A percentile compares a stretch with the other conserved stretches of the same genome.
These are phyloP conservation scores for Xestia ashworthii DNA, from an alignment of 2,888 invertebrate genomes.

Conservation along the genomic window DNA sequence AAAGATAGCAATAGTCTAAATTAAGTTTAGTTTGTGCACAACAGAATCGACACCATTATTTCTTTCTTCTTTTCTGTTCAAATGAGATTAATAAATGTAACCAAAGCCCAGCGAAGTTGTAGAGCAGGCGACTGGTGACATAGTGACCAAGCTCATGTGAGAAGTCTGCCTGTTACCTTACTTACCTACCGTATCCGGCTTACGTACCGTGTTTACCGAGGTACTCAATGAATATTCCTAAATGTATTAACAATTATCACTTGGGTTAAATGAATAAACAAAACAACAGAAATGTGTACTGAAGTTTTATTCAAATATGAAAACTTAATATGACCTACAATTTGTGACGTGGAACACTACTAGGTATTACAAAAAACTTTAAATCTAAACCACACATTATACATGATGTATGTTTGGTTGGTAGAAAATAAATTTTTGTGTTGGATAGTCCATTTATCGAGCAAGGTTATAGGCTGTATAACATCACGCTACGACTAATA, in stretches of 20 bases:
- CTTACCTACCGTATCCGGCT: too few species aligned
- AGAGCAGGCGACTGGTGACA: background rate
- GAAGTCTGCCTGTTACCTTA: too few species aligned
- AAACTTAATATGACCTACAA: background rate
- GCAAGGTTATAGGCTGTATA: too few species aligned
- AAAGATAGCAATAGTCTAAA: too few species aligned
- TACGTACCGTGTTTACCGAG: background rate
- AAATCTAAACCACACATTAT: background rate
- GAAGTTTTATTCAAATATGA: slow-evolving; percentile 5
- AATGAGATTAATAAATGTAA: background rate
- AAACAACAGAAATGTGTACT: slow-evolving; percentile 13
- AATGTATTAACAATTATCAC: background rate
- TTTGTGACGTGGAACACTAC: background rate
- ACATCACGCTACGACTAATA: too few species aligned
- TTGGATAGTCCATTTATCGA: too few species aligned
- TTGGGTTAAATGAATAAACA: background rate
- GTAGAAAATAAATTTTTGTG: too few species aligned
- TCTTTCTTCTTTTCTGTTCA: too few species aligned
- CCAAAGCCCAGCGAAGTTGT: background rate
- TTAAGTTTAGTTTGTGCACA: too few species aligned
- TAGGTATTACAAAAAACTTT: background rate
- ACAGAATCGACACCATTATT: too few species aligned
- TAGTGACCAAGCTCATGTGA: too few species aligned
- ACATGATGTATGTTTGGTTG: too few species aligned
- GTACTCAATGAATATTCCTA: background rate